Conservation (phyloP, 2,113 vertebrate species). For the Mastomys natalensis region DNA sequence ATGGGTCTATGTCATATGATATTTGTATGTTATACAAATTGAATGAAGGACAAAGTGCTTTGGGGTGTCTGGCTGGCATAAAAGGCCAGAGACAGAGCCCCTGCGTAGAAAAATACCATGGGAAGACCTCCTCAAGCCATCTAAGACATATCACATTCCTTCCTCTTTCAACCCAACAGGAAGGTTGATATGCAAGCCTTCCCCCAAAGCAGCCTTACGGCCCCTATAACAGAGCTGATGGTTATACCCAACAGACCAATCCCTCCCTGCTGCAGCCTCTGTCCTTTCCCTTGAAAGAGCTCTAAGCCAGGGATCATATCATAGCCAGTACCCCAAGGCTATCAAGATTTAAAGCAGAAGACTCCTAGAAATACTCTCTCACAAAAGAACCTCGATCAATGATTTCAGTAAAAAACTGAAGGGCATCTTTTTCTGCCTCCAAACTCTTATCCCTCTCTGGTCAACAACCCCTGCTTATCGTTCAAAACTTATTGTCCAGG, state of each 20-base stretch:
- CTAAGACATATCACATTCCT: background rate
- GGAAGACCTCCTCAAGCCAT: background rate
- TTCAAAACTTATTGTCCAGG: slow-evolving; percentile 5
- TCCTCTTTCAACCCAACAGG: background rate
- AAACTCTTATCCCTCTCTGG: background rate
- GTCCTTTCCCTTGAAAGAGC: background rate
- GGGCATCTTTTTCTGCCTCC: background rate
- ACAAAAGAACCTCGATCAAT: background rate
- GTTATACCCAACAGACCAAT: background rate
- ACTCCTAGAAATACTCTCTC: background rate
- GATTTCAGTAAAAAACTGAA: slow-evolving; percentile 5
- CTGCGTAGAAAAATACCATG: background rate
- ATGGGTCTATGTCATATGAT: background rate
- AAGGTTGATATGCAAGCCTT: background rate
- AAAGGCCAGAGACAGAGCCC: background rate
- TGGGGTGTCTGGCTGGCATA: background rate
- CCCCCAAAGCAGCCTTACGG: background rate
- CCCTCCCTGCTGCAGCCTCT: background rate
- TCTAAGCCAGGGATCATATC: background rate
- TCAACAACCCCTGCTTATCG: background rate
- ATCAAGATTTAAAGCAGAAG: background rate
- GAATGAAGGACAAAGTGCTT: background rate
- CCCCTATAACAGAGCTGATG: background rate
- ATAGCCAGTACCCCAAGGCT: background rate
- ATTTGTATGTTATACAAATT: background rate